Conservation (phyloP, 2,113 vertebrate genomes). For the Alligator mississippiensis region DNA sequence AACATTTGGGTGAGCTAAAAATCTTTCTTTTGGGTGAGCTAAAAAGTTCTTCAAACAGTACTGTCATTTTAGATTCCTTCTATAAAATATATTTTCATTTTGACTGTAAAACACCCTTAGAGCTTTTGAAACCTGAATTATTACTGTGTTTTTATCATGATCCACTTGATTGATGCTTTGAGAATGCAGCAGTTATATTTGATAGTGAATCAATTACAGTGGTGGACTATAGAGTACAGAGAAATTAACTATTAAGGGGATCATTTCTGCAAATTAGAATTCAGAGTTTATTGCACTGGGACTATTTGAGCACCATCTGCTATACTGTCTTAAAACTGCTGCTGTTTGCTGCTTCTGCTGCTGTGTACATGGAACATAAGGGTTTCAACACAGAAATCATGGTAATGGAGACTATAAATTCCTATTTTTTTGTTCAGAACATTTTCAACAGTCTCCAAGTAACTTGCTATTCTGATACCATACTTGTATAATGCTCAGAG, state of each 20-base stretch:
- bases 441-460: background rate
- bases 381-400: fast-evolving
- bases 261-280: background rate
- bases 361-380: background rate
- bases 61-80: background rate
- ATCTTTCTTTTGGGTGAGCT: background rate
- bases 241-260: background rate
- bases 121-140: background rate
- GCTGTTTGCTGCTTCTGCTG: background rate
- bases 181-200: too few relatives aligned
- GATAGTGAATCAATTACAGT: too few relatives aligned
- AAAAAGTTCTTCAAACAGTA: background rate
- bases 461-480: background rate
- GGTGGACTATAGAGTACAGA: fast-evolving
- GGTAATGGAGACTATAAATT: background rate
- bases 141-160: fast-evolving
- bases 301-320: background rate
- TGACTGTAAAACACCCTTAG: fast-evolving
- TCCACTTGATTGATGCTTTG: background rate
- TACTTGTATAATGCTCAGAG: too few relatives aligned
- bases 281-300: too few relatives aligned
- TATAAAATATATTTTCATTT: background rate
- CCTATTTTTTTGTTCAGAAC: background rate
- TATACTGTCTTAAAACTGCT: background rate
- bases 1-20: too few relatives aligned